phyloP scores from a whole-genome alignment of 2,797 vertebrate species.

The Brachyalestes nurse region DNA sequence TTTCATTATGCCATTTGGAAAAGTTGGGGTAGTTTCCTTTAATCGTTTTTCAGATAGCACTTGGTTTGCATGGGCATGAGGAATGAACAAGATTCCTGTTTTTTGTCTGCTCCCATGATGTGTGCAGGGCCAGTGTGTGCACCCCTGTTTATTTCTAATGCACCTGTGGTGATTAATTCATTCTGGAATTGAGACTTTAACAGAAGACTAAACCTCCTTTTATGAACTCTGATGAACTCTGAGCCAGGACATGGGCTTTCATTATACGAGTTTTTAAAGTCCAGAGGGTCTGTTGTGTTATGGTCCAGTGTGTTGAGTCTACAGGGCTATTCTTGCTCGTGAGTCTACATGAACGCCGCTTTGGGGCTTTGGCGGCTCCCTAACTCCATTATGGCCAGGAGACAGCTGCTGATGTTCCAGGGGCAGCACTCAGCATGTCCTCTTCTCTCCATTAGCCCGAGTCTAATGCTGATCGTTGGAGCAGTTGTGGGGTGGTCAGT shows the following conservation, averaged over 20 bases:
- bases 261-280: not conserved
- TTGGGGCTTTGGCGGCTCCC: constrained; percentile 3
- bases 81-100: not conserved
- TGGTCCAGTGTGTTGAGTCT: not conserved
- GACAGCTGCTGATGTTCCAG: constrained; percentile 35
- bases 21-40: too few species aligned
- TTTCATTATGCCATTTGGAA: not conserved
- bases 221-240: not conserved
- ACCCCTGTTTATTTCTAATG: not conserved
- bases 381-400: constrained; percentile 33
- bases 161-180: not conserved
- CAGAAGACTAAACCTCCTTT: not conserved
- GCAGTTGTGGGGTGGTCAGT: constrained; percentile 26
- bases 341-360: not conserved
- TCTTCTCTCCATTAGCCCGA: constrained; percentile 40
- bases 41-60: too few species aligned
- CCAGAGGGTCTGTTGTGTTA: not conserved
- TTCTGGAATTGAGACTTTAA: not conserved
- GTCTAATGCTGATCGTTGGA: constrained; percentile 17
- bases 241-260: not conserved
- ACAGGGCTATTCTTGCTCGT: not conserved
- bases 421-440: constrained; percentile 13
- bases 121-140: not conserved
- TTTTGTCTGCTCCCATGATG: not conserved
- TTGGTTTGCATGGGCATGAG: too few species aligned